These are phyloP conservation scores for Cryptus armator DNA, from an alignment of 2,888 invertebrate species.

Conservation along the genomic window DNA sequence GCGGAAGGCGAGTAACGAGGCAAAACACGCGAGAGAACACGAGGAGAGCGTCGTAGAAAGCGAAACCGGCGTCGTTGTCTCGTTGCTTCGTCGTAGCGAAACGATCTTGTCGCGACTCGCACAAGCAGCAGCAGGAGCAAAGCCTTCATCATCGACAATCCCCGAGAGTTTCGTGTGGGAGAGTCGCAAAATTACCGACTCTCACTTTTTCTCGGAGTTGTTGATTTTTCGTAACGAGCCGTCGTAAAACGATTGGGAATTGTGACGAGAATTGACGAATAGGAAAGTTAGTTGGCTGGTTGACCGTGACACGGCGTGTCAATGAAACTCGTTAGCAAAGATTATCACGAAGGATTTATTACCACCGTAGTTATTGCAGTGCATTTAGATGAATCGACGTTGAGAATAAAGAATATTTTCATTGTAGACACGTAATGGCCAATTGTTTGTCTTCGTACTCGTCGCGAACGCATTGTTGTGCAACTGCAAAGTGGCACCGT, in stretches of 20 bases:
- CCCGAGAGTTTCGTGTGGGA: not conserved
- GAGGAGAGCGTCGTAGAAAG: constrained; percentile 52
- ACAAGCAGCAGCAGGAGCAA: not conserved
- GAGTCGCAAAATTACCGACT: constrained; percentile 46
- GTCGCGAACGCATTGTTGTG: not conserved
- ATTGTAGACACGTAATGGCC: not conserved
- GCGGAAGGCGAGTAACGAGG: constrained; percentile 51
- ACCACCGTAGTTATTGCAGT: not conserved
- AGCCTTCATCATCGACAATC: constrained; percentile 3
- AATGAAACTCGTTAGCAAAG: not conserved
- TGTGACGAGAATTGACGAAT: too few species aligned
- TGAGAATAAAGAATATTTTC: not conserved
- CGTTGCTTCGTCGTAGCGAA: constrained; percentile 17
- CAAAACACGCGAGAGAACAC: not conserved
- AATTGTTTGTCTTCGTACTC: not conserved
- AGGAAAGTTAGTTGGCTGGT: too few species aligned
- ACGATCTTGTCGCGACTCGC: constrained; percentile 22
- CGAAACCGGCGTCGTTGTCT: constrained; percentile 44
- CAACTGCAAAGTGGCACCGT: not conserved
- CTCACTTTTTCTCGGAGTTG: constrained; percentile 38
- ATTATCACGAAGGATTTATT: not conserved
- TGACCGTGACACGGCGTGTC: too few species aligned
- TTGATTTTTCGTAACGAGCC: too few species aligned
- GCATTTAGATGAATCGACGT: not conserved
- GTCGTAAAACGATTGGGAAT: too few species aligned